phyloP scores from a whole-genome alignment of 2,113 vertebrate genomes.

The Sclerurus mexicanus region DNA sequence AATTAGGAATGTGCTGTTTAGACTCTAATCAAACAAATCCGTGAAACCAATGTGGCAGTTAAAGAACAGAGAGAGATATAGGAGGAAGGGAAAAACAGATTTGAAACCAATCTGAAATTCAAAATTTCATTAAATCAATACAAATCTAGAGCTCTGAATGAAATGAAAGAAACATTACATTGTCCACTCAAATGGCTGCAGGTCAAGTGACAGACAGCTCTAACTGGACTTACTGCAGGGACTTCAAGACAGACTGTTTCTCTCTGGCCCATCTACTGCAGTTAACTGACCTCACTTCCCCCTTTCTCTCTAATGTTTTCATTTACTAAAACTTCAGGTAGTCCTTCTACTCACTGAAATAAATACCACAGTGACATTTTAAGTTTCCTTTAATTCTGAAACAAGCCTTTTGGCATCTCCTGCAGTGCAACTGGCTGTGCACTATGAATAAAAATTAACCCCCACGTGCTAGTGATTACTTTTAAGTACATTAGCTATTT shows the following conservation, averaged over 20 bases:
- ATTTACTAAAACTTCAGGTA: not conserved
- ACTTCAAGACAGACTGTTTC: not conserved
- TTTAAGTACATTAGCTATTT: not conserved
- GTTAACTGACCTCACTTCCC: not conserved
- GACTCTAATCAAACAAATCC: not conserved
- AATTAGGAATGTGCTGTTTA: not conserved
- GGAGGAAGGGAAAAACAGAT: not conserved
- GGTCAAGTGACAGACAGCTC: not conserved
- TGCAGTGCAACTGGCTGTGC: not conserved
- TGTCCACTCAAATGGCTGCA: not conserved
- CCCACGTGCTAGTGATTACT: not conserved
- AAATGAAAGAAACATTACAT: not conserved
- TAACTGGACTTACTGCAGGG: not conserved
- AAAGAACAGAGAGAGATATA: not conserved
- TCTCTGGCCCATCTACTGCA: not conserved
- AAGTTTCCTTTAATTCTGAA: not conserved
- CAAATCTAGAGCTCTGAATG: not conserved
- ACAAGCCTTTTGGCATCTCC: not conserved
- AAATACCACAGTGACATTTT: not conserved
- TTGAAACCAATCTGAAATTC: not conserved
- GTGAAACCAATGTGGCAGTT: not conserved
- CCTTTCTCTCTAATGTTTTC: not conserved
- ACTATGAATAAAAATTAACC: not conserved
- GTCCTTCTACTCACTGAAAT: not conserved
- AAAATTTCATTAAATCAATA: not conserved